phyloP scores from a whole-genome alignment of 1,140 invertebrate species.

The Drosophila nebulosa region DNA sequence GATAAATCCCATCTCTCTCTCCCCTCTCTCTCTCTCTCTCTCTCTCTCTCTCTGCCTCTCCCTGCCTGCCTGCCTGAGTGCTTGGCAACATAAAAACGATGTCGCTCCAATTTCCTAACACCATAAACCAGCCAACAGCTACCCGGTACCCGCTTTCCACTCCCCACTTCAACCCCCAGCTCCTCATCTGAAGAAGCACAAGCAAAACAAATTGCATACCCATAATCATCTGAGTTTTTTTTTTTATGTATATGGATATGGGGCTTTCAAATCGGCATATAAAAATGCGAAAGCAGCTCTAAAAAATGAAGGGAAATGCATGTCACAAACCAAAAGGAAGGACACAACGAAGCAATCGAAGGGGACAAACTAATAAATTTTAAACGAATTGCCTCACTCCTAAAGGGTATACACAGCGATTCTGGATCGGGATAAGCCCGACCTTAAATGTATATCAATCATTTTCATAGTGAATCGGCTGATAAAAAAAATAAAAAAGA shows the following conservation, averaged over 20 bases:
- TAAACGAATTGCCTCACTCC: not conserved
- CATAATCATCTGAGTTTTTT: not conserved
- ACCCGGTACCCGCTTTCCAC: too few relatives aligned
- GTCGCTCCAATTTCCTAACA: conserved; percentile 1
- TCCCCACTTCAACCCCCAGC: not conserved
- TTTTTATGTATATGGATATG: not conserved
- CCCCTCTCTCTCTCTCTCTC: not conserved
- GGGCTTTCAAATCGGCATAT: not conserved
- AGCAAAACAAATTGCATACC: not conserved
- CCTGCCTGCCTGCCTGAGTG: not conserved
- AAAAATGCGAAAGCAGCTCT: not conserved
- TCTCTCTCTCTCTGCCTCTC: not conserved
- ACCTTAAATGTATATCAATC: too few relatives aligned
- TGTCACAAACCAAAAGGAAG: not conserved
- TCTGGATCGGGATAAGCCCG: too few relatives aligned
- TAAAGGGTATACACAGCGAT: too few relatives aligned
- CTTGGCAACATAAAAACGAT: conserved; percentile 6
- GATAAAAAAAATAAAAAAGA: too few relatives aligned
- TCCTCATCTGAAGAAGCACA: not conserved
- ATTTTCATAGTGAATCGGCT: too few relatives aligned
- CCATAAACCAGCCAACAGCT: not conserved
- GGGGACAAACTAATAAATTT: not conserved
- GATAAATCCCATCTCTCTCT: conserved; percentile 10
- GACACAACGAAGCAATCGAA: not conserved
- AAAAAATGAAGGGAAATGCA: not conserved